Evolutionary conservation across 2,888 invertebrate genomes (phyloP).

Genomic region (Lathronympha strigana): DNA sequence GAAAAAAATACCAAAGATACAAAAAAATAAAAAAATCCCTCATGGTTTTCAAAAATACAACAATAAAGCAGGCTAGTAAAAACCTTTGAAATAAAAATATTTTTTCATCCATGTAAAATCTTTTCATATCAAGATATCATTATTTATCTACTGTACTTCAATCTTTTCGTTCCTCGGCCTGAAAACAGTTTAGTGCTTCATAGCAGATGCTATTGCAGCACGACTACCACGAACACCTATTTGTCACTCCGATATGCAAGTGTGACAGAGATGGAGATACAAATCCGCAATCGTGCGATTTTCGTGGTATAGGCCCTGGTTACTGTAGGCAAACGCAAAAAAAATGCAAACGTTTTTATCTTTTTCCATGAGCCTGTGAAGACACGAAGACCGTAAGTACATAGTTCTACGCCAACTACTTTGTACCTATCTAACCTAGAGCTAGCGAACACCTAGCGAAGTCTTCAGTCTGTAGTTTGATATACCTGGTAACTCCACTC

Average conservation of each 20-base stretch:
- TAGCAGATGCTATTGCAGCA: no score
- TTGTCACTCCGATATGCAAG: no score
- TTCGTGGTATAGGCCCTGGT: no score
- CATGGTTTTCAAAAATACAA: not conserved
- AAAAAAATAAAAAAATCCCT: not conserved
- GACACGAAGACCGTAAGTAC: conserved; percentile 40
- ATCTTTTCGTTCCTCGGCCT: conserved; percentile 9
- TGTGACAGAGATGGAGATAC: no score
- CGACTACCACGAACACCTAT: no score
- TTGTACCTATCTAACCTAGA: conserved; percentile 46
- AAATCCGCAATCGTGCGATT: no score
- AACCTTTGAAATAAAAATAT: conserved; percentile 7
- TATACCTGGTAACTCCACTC: conserved; percentile 71
- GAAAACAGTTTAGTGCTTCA: not conserved
- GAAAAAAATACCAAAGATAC: not conserved
- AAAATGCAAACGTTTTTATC: no score
- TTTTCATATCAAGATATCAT: conserved; percentile 14
- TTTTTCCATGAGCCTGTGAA: not conserved
- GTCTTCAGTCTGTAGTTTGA: conserved; percentile 63
- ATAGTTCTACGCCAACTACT: conserved; percentile 45
- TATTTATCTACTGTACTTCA: conserved; percentile 32
- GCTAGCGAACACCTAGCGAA: conserved; percentile 52
- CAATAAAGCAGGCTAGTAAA: not conserved
- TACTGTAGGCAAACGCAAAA: no score
- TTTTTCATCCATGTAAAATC: conserved; percentile 4